Conservation (phyloP, 2,888 invertebrate genomes). For the Athalia circularis region DNA sequence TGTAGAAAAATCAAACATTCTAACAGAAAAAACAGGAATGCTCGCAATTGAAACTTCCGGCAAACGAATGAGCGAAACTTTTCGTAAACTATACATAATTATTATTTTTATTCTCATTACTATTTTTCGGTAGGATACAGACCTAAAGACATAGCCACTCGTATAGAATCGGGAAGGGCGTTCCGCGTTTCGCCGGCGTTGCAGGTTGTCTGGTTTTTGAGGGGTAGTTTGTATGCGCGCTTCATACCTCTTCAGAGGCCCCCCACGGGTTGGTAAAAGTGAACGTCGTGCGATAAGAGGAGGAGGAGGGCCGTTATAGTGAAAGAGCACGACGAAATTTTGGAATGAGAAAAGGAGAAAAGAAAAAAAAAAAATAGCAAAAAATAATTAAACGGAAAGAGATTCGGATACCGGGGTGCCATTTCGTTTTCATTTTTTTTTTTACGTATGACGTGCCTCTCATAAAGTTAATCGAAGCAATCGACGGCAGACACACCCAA, state of each 20-base stretch:
- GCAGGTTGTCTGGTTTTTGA: constrained; percentile 47
- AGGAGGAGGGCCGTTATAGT: constrained; percentile 21
- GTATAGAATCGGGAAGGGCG: too few relatives aligned
- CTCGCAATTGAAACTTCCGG: too few relatives aligned
- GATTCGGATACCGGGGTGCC: constrained; percentile 12
- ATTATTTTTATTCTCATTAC: not conserved
- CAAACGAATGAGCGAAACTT: too few relatives aligned
- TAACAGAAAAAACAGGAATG: too few relatives aligned
- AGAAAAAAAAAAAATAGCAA: not conserved
- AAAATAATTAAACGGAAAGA: constrained; percentile 44
- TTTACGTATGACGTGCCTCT: constrained; percentile 31
- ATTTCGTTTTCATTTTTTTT: constrained; percentile 13
- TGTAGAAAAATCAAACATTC: too few relatives aligned
- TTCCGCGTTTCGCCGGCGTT: not conserved
- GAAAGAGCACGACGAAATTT: constrained; percentile 28
- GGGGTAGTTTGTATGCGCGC: constrained; percentile 47
- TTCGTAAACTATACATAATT: not conserved
- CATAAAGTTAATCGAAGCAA: constrained; percentile 40
- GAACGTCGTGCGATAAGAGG: constrained; percentile 39
- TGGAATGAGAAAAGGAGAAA: not conserved
- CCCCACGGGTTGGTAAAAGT: constrained; percentile 23
- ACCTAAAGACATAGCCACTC: too few relatives aligned
- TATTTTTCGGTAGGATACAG: not conserved
- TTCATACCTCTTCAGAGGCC: constrained; percentile 35
- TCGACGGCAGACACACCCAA: constrained; percentile 26